Conservation (phyloP, 2,888 invertebrate genomes). For the Limnephilus lunatus region DNA sequence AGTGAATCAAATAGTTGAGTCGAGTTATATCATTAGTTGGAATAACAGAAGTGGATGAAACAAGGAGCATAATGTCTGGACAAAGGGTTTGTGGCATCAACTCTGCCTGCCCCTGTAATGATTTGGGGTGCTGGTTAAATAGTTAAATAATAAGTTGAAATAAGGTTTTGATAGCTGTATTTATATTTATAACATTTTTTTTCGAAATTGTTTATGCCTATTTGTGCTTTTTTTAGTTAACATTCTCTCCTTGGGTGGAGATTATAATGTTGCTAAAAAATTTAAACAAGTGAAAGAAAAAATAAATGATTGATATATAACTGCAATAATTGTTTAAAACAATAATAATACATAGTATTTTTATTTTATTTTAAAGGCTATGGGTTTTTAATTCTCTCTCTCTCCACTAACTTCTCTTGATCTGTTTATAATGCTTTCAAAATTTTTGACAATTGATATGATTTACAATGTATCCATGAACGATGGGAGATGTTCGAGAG, state of each 20-base stretch:
- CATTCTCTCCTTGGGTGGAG: neutral
- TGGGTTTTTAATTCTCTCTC: neutral
- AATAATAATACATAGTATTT: neutral
- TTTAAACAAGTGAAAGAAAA: neutral
- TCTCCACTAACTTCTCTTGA: neutral
- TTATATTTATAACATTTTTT: neutral
- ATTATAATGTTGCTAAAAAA: neutral
- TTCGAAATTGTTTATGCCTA: neutral
- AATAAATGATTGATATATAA: neutral
- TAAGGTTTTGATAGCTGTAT: neutral
- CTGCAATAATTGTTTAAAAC: neutral
- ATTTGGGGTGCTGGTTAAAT: neutral
- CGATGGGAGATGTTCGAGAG: neutral
- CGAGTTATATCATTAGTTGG: no score
- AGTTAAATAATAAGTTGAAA: neutral
- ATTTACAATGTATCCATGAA: slow-evolving; percentile 27
- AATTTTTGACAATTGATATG: slow-evolving; percentile 15
- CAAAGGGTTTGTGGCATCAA: neutral
- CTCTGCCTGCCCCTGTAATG: neutral
- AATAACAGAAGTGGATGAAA: neutral
- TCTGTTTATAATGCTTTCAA: neutral
- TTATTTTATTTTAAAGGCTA: neutral
- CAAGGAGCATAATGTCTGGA: neutral
- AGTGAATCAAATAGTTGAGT: neutral
- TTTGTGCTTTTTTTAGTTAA: neutral